Base-by-base conservation (phyloP, 1,140 invertebrate species). In the Leptoteleia sp. region DNA sequence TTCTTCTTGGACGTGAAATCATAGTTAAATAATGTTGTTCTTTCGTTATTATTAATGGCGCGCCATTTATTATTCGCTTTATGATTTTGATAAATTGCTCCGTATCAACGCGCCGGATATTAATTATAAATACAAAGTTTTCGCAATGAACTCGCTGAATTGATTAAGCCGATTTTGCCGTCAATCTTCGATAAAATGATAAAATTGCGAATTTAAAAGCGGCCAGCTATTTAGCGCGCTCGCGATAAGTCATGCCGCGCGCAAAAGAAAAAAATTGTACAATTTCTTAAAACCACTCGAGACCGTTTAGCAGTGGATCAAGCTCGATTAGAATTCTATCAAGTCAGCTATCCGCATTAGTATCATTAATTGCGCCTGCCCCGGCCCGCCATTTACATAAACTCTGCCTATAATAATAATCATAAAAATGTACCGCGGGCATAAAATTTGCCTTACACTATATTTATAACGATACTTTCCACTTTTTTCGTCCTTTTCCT, bases 381-480 rank as follows among this genome's bases (percentile, higher is more conserved):
- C 19, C 27, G 52, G 7, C 33, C 35, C 12, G 59, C 40, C 12
- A 75, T 75, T 67, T 75, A 61, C 71, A 77, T 67, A 71, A 71
- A 71, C 37, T 31, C 35, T 12, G 17, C 6, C 55, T 27, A 42
- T 67, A 64, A 68, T 68, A 76, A 68, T 48, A 76, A 71, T 65
- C 19, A 15, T 71, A 71, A 71, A 71, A 71, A 52, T 52, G 4
- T 12, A n/a, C 19, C 11, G 11, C 27, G 12, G 6, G 17, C 54
- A 61, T 71, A 72, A 65, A 67, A 61, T 78, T 67, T 29, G 65
- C 59, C 72, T 78, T 72, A 72, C 59, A 72, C 47, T 54, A 42
- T 72, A 71, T 72, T 78, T 72, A n/a, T n/a, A 78, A 78, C 61
- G 12, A 47, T 38, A 61, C 47, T 61, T 61, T 61, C 38, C 25